Base-by-base conservation (phyloP, 2,888 invertebrate genomes). In the Latrodectus elegans region DNA sequence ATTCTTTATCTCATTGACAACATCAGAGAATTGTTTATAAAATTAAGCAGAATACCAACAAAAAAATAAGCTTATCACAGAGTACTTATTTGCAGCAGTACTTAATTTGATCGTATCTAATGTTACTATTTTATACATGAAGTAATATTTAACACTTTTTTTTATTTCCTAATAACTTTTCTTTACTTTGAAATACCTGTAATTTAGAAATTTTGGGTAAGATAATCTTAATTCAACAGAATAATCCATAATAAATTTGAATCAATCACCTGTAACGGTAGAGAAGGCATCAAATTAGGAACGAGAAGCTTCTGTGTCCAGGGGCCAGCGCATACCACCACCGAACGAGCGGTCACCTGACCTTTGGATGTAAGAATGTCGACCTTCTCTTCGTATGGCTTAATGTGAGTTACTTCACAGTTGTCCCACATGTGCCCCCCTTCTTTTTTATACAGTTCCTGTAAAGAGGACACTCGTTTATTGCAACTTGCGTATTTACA, bases 361-460 rank as follows among this genome's bases (percentile, higher is more conserved):
- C 60, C 68, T 11, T 70, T 71, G 4, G 70, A 10, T 8, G 70
- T 82, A 15, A 65, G 11, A 15, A 88, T 72, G 1, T 17, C 70
- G 1, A 26, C 67, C 0, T 76, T 64, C 9, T 79, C 84, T 3
- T 49, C 65, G 8, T 26, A 8, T 12, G 73, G 73, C 15, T 67
- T 68, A 10, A 84, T 71, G 9, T 53, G 6, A 10, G 11, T 11
- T 15, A 88, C 88, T n/a, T 65, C 52, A 38, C 88, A 80, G 49
- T 70, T 68, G 76, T 80, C 79, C 84, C 84, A 80, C 10, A 85
- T n/a, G 0, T 67, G 15, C 0, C 89, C 89, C 0, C 89, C 89
- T 6, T 67, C 53, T 14, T 74, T 22, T 8, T 68, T 55, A 65
- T 77, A 85, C 14, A 82, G 53, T 15, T 53, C 70, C 89, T 89